These are phyloP conservation scores for Montipora sp. DNA, from an alignment of 64 coral and sea anemone genomes.

Conservation along the genomic window DNA sequence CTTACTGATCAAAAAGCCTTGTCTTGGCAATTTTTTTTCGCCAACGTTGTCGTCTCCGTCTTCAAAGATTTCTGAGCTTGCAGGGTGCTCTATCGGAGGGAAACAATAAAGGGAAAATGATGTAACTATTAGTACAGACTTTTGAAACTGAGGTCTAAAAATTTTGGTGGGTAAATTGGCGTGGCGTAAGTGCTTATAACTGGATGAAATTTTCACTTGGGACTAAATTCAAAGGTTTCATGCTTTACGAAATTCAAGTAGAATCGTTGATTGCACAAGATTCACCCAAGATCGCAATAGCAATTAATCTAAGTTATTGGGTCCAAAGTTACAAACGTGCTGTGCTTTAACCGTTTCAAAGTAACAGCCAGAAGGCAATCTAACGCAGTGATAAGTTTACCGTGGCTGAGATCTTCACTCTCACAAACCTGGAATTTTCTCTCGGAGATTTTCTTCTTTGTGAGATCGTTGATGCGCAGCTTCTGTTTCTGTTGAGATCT, in stretches of 20 bases:
- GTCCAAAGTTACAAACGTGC: background rate
- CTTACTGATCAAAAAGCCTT: conserved; percentile 50
- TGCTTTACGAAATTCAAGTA: background rate
- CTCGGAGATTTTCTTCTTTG: background rate
- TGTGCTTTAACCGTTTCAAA: background rate
- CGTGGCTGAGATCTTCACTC: background rate
- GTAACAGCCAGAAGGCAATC: background rate
- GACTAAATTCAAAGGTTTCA: background rate
- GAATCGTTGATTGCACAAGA: background rate
- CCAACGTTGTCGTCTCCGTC: background rate
- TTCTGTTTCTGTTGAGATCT: background rate
- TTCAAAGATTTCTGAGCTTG: background rate
- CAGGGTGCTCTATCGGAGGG: background rate
- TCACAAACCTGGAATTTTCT: background rate
- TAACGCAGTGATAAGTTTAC: background rate
- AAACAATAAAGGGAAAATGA: background rate
- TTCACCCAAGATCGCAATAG: background rate
- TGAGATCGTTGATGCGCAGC: background rate
- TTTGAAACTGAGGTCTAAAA: too few species aligned
- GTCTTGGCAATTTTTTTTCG: background rate
- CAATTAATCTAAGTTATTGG: background rate
- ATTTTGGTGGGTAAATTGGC: background rate
- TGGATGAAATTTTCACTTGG: background rate
- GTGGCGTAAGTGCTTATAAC: background rate
- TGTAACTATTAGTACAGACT: too few species aligned